phyloP scores from a whole-genome alignment of 2,888 invertebrate genomes.

The Eudiplozoon nipponicum region DNA sequence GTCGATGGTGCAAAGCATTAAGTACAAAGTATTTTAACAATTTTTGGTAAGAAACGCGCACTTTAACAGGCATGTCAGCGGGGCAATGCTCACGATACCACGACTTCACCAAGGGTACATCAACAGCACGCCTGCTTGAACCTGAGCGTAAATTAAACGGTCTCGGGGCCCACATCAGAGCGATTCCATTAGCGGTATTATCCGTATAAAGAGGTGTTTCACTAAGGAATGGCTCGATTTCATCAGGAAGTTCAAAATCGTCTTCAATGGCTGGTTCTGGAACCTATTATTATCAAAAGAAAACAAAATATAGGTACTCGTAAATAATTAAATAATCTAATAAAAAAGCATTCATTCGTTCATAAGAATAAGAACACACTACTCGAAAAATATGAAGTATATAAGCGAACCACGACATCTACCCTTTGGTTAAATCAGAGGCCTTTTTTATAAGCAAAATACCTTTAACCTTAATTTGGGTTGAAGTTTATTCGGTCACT shows the following conservation, averaged over 20 bases:
- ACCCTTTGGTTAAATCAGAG: too few species aligned
- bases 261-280: conserved; percentile 42
- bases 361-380: too few species aligned
- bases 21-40: conserved; percentile 82
- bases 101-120: conserved; percentile 74
- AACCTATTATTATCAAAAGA: conserved; percentile 29
- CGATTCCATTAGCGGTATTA: conserved; percentile 89
- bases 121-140: conserved; percentile 59
- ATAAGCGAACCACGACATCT: too few species aligned
- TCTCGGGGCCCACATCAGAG: conserved; percentile 75
- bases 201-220: conserved; percentile 83
- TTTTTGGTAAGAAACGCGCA: conserved; percentile 91
- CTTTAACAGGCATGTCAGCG: conserved; percentile 55
- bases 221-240: conserved; percentile 59
- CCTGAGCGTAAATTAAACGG: conserved; percentile 87
- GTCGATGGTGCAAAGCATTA: conserved; percentile 75
- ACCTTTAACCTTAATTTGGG: too few species aligned
- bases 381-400: too few species aligned
- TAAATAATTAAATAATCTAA: too few species aligned
- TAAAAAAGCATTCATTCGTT: too few species aligned
- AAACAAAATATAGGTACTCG: too few species aligned
- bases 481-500: too few species aligned
- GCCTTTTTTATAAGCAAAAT: too few species aligned
- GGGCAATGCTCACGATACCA: conserved; percentile 39
- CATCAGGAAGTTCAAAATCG: conserved; percentile 60